A percentile compares a stretch with the other conserved stretches of the same genome.
phyloP scores from a whole-genome alignment of 1,140 invertebrate species.

The Pantala flavescens region DNA sequence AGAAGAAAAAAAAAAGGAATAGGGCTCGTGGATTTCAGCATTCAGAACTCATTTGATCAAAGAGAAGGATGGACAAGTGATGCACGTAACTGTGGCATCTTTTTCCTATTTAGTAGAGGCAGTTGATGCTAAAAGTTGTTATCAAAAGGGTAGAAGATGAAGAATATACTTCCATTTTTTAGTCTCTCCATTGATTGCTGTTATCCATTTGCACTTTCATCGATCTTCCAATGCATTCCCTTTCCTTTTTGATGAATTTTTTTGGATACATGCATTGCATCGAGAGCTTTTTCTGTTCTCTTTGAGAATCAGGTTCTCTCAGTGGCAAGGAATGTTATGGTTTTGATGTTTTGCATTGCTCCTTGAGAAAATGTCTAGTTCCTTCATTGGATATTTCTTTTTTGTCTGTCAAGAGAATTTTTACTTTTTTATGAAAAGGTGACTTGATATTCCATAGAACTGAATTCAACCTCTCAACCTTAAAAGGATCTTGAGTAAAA shows the following conservation, averaged over 20 bases:
- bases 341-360: not conserved
- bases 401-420: no score
- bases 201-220: not conserved
- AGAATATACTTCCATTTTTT: constrained; percentile 8
- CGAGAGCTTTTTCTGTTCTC: not conserved
- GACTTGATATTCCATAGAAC: no score
- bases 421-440: no score
- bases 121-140: not conserved
- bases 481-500: no score
- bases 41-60: not conserved
- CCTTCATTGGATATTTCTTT: not conserved
- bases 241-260: constrained; percentile 10
- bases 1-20: not conserved
- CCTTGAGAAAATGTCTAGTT: not conserved
- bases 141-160: constrained; percentile 4
- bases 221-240: not conserved
- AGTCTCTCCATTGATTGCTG: constrained; percentile 2
- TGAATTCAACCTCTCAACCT: no score
- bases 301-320: not conserved
- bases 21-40: constrained; percentile 3
- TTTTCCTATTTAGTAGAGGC: not conserved
- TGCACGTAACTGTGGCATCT: not conserved
- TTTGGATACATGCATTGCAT: not conserved
- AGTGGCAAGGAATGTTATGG: constrained; percentile 9
- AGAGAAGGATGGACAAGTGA: not conserved